A percentile compares a stretch with the other conserved stretches of the same genome.
Conservation (phyloP, 2,888 invertebrate genomes). For the Osmoderma eremita region DNA sequence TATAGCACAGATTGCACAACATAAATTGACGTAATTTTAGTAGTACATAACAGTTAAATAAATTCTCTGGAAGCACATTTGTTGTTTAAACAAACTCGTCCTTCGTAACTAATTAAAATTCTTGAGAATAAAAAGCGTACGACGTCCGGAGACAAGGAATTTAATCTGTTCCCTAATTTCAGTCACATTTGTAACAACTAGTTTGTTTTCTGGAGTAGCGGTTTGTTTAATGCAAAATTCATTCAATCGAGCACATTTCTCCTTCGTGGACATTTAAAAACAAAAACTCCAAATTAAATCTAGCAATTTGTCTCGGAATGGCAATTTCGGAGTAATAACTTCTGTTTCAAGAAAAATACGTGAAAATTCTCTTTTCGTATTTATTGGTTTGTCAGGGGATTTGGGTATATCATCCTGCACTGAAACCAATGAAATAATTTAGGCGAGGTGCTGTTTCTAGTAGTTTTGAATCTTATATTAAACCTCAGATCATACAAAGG, state of each 20-base stretch:
- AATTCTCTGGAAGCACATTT: too few species aligned
- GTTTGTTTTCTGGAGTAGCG: neutral
- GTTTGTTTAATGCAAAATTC: conserved; percentile 8
- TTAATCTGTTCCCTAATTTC: conserved; percentile 3
- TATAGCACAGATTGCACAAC: too few species aligned
- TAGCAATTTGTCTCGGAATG: neutral
- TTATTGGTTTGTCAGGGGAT: neutral
- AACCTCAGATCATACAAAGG: too few species aligned
- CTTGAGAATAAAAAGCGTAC: neutral
- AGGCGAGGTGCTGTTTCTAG: too few species aligned
- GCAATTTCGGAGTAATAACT: neutral
- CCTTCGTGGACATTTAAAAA: neutral
- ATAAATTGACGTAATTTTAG: too few species aligned
- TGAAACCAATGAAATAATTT: too few species aligned
- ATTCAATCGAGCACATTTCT: neutral
- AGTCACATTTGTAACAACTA: conserved; percentile 3
- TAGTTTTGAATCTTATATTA: too few species aligned
- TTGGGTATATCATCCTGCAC: too few species aligned
- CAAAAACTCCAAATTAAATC: neutral
- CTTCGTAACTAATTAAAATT: too few species aligned
- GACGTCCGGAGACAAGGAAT: neutral
- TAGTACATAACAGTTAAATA: too few species aligned
- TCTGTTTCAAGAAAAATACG: neutral
- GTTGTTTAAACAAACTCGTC: too few species aligned
- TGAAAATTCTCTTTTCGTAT: neutral